A percentile compares a stretch with the other conserved stretches of the same genome.
phyloP scores from a whole-genome alignment of 2,888 invertebrate genomes.

The Parasteatoda lunata region DNA sequence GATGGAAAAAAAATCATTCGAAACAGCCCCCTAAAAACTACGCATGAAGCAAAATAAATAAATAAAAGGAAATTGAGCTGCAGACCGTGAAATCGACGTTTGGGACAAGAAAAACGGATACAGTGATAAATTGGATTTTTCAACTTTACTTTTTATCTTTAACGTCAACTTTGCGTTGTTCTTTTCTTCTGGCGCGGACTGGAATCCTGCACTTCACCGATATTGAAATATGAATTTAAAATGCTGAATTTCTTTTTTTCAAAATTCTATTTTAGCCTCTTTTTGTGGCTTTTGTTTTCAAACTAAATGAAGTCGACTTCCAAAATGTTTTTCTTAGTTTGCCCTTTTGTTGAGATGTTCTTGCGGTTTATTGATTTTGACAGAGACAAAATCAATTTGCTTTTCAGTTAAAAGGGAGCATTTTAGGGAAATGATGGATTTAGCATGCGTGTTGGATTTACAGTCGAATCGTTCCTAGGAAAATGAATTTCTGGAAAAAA shows the following conservation, averaged over 20 bases:
- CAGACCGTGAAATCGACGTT: slow-evolving; percentile 34
- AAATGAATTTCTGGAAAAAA: too few species aligned
- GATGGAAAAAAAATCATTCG: slow-evolving; percentile 1
- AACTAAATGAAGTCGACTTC: background rate
- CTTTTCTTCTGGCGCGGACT: background rate
- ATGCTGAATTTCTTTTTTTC: slow-evolving; percentile 16
- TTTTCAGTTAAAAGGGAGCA: background rate
- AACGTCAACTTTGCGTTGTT: too few species aligned
- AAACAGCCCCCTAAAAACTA: background rate
- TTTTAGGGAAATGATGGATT: too few species aligned
- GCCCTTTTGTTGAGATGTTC: background rate
- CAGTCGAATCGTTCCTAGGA: too few species aligned
- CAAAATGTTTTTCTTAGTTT: background rate
- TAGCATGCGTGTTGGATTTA: too few species aligned
- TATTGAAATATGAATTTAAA: slow-evolving; percentile 42
- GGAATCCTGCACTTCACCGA: slow-evolving; percentile 4
- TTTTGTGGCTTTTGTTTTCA: background rate
- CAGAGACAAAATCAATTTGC: background rate
- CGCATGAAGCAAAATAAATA: slow-evolving; percentile 26
- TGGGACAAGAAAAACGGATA: slow-evolving; percentile 31
- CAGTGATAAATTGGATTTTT: slow-evolving; percentile 56
- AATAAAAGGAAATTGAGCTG: slow-evolving; percentile 35
- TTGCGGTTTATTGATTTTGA: background rate
- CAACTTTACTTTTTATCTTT: slow-evolving; percentile 14
- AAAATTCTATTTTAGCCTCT: background rate